Conservation (phyloP, 2,113 vertebrate genomes). For the Carassius auratus region DNA sequence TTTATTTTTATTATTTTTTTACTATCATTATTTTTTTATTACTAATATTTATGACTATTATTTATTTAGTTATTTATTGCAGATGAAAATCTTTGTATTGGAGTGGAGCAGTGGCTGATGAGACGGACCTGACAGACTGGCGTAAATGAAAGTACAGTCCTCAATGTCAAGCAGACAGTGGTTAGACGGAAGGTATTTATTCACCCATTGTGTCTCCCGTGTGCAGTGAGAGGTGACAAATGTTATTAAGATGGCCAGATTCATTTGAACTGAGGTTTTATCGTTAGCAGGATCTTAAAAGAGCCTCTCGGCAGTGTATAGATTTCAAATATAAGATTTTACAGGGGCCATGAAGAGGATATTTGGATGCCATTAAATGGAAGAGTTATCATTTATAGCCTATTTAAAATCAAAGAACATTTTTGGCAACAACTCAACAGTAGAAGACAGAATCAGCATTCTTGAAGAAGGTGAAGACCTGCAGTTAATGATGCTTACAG, state of each 20-base stretch:
- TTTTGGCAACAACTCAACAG: background rate
- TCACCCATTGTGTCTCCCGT: constrained; percentile 5
- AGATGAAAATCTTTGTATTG: background rate
- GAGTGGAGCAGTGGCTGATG: background rate
- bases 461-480: constrained; percentile 2
- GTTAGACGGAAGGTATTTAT: background rate
- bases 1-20: too few species aligned
- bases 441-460: background rate
- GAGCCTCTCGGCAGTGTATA: background rate
- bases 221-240: constrained; percentile 1
- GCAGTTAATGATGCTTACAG: background rate
- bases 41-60: too few species aligned
- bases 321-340: constrained; percentile 6
- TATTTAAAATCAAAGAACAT: background rate
- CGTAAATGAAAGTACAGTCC: background rate
- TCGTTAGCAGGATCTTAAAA: background rate
- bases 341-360: background rate
- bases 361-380: constrained; percentile 19
- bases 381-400: background rate
- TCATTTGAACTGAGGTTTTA: background rate
- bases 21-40: background rate
- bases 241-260: constrained; percentile 9
- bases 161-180: background rate
- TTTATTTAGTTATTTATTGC: too few species aligned
- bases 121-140: constrained; percentile 12